These are phyloP conservation scores for Cinclus cinclus DNA, from an alignment of 2,113 vertebrate genomes.

Conservation along the genomic window DNA sequence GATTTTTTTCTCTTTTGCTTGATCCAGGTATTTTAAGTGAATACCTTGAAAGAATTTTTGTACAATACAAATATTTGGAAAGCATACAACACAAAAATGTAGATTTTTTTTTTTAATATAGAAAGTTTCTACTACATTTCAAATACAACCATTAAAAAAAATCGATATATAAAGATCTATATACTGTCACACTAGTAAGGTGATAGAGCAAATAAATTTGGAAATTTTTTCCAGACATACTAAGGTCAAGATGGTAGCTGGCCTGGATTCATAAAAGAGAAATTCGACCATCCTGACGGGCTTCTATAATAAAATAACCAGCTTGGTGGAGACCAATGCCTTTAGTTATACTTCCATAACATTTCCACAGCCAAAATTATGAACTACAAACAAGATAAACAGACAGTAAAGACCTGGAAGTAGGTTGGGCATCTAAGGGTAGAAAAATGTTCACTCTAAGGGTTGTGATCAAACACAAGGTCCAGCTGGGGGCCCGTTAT, in stretches of 20 bases:
- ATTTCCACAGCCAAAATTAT: background rate
- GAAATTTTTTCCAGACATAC: background rate
- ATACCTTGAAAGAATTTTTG: background rate
- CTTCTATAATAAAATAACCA: background rate
- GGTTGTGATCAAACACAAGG: background rate
- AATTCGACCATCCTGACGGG: background rate
- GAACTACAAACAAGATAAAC: background rate
- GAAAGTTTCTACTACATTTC: background rate
- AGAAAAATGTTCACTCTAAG: background rate
- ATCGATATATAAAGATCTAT: background rate
- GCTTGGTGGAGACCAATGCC: background rate
- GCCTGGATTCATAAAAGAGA: background rate
- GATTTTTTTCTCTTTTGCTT: background rate
- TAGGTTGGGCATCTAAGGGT: background rate
- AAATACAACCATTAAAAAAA: background rate
- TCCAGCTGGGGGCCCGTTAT: background rate
- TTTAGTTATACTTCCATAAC: background rate
- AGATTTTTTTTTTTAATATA: background rate
- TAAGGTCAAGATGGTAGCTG: background rate
- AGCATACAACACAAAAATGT: accelerated
- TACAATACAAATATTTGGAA: background rate
- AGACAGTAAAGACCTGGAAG: background rate
- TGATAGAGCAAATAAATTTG: background rate
- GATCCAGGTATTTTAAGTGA: background rate
- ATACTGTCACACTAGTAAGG: background rate